phyloP scores from a whole-genome alignment of 2,797 vertebrate species.

The Tarsius wallacei region DNA sequence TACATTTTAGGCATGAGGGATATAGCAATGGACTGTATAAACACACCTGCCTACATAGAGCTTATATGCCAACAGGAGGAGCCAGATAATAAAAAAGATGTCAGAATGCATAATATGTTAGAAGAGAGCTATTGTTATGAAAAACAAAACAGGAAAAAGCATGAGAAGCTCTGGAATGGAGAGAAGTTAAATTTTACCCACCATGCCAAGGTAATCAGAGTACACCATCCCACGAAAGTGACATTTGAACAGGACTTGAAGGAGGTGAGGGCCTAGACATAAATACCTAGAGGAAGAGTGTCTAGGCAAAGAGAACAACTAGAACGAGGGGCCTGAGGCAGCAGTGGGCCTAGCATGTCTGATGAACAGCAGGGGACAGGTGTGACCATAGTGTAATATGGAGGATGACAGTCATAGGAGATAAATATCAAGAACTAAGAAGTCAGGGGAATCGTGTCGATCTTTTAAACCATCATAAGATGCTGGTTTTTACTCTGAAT shows the following conservation, averaged over 20 bases:
- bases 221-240: not conserved
- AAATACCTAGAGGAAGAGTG: not conserved
- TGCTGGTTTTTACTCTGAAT: not conserved
- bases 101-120: not conserved
- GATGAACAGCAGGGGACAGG: not conserved
- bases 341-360: not conserved
- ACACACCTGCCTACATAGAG: not conserved
- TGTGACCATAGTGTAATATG: not conserved
- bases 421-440: not conserved
- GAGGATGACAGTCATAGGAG: not conserved
- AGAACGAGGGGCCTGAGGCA: not conserved
- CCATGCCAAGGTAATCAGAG: not conserved
- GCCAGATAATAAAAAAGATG: not conserved
- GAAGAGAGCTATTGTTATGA: not conserved
- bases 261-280: not conserved
- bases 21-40: not conserved
- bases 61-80: not conserved
- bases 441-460: not conserved
- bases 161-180: not conserved
- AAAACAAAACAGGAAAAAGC: not conserved
- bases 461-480: not conserved
- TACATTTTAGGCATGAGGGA: not conserved
- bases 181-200: not conserved
- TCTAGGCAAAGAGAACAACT: not conserved
- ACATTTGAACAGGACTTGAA: not conserved